Percentiles rank a stretch among this genome's conserved stretches.
Conservation (phyloP, 2,888 invertebrate species). For the Eupeodes latifasciatus region DNA sequence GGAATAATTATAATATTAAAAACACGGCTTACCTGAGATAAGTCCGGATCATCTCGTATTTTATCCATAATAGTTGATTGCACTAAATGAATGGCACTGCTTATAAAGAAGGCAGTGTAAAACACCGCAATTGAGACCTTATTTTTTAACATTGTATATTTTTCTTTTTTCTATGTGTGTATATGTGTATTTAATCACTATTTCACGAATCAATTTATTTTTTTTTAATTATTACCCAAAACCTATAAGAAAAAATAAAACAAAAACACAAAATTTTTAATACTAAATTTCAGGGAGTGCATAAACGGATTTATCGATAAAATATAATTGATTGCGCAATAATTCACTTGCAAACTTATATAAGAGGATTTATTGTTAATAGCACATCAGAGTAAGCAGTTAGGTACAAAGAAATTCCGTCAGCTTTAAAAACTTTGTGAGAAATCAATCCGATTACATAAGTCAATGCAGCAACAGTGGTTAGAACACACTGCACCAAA, state of each 20-base stretch:
- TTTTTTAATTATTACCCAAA: slow-evolving; percentile 34
- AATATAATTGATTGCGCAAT: slow-evolving; percentile 70
- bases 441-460: slow-evolving; percentile 69
- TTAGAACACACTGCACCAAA: slow-evolving; percentile 67
- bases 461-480: slow-evolving; percentile 72
- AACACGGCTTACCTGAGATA: slow-evolving; percentile 87
- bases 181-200: slow-evolving; percentile 42
- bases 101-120: slow-evolving; percentile 61
- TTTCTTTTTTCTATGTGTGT: neutral
- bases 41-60: slow-evolving; percentile 87
- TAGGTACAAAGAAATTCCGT: slow-evolving; percentile 55
- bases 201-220: slow-evolving; percentile 33
- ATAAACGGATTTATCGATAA: slow-evolving; percentile 46
- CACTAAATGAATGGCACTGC: slow-evolving; percentile 70
- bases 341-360: slow-evolving; percentile 68
- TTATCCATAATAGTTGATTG: slow-evolving; percentile 87
- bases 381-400: slow-evolving; percentile 12
- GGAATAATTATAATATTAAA: neutral
- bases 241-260: slow-evolving; percentile 46
- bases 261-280: neutral
- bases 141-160: slow-evolving; percentile 62
- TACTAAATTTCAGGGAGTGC: slow-evolving; percentile 39
- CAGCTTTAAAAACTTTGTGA: slow-evolving; percentile 40
- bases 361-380: slow-evolving; percentile 64
- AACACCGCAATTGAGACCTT: slow-evolving; percentile 61